Conservation (phyloP, 64 coral and sea anemone genomes). For the Acropora tenuis region DNA sequence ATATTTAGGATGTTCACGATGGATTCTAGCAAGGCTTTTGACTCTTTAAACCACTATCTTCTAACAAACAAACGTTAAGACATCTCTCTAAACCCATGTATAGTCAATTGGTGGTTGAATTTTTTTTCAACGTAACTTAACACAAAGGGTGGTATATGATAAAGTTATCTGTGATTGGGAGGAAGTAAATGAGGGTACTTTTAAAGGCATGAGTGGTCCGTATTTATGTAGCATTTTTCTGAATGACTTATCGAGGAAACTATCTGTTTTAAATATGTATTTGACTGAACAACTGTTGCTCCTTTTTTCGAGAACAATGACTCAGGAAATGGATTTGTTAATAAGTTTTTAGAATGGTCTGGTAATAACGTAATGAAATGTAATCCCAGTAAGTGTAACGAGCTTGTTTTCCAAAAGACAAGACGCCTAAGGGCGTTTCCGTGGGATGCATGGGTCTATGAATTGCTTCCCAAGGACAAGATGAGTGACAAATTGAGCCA, state of each 20-base stretch:
- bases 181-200: neutral
- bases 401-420: no score
- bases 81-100: neutral
- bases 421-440: no score
- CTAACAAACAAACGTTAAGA: neutral
- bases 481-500: no score
- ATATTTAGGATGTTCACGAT: neutral
- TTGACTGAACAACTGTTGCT: neutral
- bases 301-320: neutral
- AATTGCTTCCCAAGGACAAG: no score
- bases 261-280: neutral
- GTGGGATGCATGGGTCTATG: no score
- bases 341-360: no score
- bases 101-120: constrained; percentile 4
- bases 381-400: no score
- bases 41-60: neutral
- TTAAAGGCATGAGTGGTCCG: neutral
- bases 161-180: neutral
- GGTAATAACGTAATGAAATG: no score
- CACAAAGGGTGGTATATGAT: neutral
- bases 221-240: constrained; percentile 1
- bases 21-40: neutral
- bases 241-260: neutral
- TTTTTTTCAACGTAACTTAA: neutral
- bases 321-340: no score